Evolutionary conservation across 2,888 invertebrate species (phyloP).

Genomic region (Limnephilus lunatus): DNA sequence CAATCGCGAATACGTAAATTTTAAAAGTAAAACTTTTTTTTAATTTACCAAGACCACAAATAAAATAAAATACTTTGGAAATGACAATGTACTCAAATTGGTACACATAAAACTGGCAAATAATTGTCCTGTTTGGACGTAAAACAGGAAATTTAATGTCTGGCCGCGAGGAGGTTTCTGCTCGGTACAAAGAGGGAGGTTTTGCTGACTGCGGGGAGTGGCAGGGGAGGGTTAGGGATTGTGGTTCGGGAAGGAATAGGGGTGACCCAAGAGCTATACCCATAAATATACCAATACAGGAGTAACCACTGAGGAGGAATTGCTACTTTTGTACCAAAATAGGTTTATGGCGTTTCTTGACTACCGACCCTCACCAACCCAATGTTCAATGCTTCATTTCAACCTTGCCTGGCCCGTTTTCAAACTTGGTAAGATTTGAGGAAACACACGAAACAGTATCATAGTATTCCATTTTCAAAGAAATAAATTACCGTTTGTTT

Average conservation of each 20-base stretch:
- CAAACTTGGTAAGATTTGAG: background rate
- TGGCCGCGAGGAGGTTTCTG: background rate
- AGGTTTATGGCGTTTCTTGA: background rate
- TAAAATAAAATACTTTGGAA: background rate
- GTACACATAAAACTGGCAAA: conserved; percentile 19
- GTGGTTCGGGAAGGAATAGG: background rate
- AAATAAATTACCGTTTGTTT: background rate
- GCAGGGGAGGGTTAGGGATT: background rate
- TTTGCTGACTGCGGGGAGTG: background rate
- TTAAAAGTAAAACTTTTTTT: background rate
- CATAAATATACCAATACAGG: background rate
- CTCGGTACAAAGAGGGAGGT: background rate
- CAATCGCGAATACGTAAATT: background rate
- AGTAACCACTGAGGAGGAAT: background rate
- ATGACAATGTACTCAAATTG: background rate
- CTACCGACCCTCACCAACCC: background rate
- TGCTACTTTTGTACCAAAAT: background rate
- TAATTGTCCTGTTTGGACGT: conserved; percentile 16
- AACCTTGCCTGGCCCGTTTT: background rate
- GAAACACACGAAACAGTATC: background rate
- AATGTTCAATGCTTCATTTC: background rate
- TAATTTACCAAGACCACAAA: background rate
- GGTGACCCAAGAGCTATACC: background rate
- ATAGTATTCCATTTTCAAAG: background rate
- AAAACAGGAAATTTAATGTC: conserved; percentile 16